Evolutionary conservation across 2,888 invertebrate genomes (phyloP), one percentile per base, ranked within the genome.

Genomic region (Penaeus monodon): DNA sequence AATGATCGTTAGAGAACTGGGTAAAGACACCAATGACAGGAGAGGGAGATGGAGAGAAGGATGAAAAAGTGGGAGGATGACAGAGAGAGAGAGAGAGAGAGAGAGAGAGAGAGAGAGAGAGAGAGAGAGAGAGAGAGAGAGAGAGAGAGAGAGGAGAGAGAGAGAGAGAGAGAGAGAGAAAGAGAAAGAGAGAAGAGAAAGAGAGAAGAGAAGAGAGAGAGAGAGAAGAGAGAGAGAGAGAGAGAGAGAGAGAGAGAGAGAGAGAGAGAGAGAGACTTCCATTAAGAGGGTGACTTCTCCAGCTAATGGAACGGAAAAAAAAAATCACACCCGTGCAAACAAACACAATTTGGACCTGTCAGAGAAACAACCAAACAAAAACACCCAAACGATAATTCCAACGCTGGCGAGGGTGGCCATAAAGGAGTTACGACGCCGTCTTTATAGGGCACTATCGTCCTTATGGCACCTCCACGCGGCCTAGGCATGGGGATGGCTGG

Each of bases 171-270:
- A 38, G 33, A 3, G 33, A 38, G 33, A 38, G 33, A 38, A 24
- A 68, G 29, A 68, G 68, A 68, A 10, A 68, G 68, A n/a, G 29
- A 68, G 68, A 10, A 68, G 68, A n/a, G 29, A 68, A 24, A 68
- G 68, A 68, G 68, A 68, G 68, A 68, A 24, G 22, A 8, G 22
- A 24, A 70, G 70, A 70, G 70, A 33, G 70, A 70, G 70, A 70
- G n/a, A 70, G 70, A 70, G 29, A 70, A 24, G 70, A 70, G 70
- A 70, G 70, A 70, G n/a, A 33, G 70, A 70, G n/a, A 33, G n/a
- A 70, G n/a, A 17, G 70, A 70, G n/a, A 70, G 70, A 70, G 70
- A 70, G n/a, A 70, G 70, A 70, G 70, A 70, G 70, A 70, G n/a
- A 70, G 70, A 24, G n/a, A 70, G 70, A 70, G 70, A 24, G 70